A percentile compares a stretch with the other conserved stretches of the same genome.
Conservation (phyloP, 2,888 invertebrate species). For the Melieria crassipennis region DNA sequence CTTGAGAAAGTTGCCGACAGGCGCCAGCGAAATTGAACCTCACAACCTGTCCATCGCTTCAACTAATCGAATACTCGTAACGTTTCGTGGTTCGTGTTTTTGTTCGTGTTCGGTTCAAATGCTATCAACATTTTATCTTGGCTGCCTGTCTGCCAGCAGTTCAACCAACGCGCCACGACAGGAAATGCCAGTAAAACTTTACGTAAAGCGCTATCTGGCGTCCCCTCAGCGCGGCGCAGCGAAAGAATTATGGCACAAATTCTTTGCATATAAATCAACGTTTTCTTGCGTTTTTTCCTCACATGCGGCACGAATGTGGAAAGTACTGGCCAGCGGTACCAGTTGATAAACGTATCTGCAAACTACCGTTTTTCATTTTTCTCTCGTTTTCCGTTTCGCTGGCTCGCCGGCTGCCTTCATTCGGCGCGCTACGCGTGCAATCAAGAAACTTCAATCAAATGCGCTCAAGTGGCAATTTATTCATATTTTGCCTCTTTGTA, state of each 20-base stretch:
- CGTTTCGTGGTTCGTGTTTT: no score
- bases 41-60: no score
- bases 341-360: not conserved
- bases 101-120: no score
- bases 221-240: not conserved
- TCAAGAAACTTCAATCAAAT: conserved; percentile 33
- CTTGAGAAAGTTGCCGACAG: no score
- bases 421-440: conserved; percentile 1
- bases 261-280: not conserved
- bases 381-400: not conserved
- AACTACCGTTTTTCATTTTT: not conserved
- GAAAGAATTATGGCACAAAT: not conserved
- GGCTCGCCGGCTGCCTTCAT: no score
- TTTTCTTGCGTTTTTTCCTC: not conserved
- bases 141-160: no score
- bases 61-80: no score
- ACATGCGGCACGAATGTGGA: not conserved
- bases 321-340: not conserved
- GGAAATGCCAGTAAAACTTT: not conserved
- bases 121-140: no score
- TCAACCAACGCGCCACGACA: not conserved
- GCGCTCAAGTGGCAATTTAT: conserved; percentile 39
- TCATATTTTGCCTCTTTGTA: not conserved
- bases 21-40: no score
- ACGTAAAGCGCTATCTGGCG: not conserved